Conservation (phyloP, 1,140 invertebrate genomes). For the Ruditapes philippinarum region DNA sequence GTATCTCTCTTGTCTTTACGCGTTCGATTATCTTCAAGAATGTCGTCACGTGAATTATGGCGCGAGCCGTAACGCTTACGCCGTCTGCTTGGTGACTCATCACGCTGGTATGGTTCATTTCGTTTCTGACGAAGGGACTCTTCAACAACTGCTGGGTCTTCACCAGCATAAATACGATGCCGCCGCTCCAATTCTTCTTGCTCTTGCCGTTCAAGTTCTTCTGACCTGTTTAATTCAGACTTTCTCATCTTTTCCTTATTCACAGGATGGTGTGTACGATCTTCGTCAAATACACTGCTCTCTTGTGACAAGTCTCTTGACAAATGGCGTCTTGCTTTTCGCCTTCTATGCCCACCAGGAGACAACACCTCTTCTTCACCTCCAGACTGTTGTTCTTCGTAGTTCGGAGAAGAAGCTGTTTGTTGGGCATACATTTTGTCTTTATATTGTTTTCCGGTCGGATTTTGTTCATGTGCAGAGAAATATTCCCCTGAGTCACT, state of each 20-base stretch:
- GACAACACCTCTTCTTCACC: slow-evolving; percentile 58
- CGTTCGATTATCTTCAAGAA: slow-evolving; percentile 77
- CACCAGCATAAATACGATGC: slow-evolving; percentile 49
- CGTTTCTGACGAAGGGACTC: slow-evolving; percentile 7
- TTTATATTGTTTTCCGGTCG: slow-evolving; percentile 4
- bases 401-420: slow-evolving; percentile 18
- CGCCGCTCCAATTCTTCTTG: slow-evolving; percentile 53
- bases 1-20: slow-evolving; percentile 71
- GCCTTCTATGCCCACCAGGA: slow-evolving; percentile 67
- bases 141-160: slow-evolving; percentile 52
- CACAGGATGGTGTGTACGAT: slow-evolving; percentile 52
- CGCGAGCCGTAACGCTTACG: slow-evolving; percentile 61
- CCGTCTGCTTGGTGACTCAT: slow-evolving; percentile 73
- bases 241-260: slow-evolving; percentile 63
- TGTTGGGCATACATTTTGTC: slow-evolving; percentile 49
- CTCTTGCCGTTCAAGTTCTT: slow-evolving; percentile 64
- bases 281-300: slow-evolving; percentile 59
- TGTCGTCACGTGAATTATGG: slow-evolving; percentile 80
- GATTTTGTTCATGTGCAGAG: slow-evolving; percentile 72
- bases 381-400: slow-evolving; percentile 56
- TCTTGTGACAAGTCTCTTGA: slow-evolving; percentile 54
- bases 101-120: slow-evolving; percentile 61
- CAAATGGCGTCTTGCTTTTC: slow-evolving; percentile 55
- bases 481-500: slow-evolving; percentile 77
- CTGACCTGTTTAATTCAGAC: slow-evolving; percentile 59